A percentile compares a stretch with the other conserved stretches of the same genome.
These are phyloP conservation scores for Pentamera pediparva DNA, from an alignment of 53 echinoderm and acorn worm species.

Conservation along the genomic window DNA sequence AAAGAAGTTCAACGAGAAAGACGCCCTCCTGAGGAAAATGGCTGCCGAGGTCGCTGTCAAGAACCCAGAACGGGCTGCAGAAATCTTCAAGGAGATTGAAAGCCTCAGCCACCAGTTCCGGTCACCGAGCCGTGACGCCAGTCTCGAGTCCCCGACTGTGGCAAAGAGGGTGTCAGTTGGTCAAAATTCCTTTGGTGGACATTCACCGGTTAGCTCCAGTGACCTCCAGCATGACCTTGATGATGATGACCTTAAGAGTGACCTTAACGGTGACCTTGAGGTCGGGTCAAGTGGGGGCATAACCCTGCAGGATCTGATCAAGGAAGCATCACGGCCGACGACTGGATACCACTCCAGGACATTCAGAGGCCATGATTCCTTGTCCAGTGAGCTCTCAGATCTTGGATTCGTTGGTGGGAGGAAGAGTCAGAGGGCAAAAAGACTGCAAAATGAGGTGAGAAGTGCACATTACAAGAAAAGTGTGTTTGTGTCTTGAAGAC, in stretches of 20 bases:
- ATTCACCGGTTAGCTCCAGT: not conserved
- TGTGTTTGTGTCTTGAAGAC: too few relatives aligned
- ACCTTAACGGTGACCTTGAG: too few relatives aligned
- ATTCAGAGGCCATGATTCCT: not conserved
- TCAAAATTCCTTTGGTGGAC: too few relatives aligned
- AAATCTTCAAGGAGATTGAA: conserved; percentile 61
- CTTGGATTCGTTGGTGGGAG: too few relatives aligned
- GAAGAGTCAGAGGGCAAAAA: too few relatives aligned
- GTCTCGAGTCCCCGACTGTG: not conserved
- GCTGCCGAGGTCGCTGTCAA: conserved; percentile 53
- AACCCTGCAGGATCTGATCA: conserved; percentile 24
- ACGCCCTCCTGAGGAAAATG: conserved; percentile 60
- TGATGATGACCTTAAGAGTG: too few relatives aligned
- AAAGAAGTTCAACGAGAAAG: conserved; percentile 84
- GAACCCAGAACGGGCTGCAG: conserved; percentile 52
- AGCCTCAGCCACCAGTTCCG: conserved; percentile 22
- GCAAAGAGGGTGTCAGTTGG: not conserved
- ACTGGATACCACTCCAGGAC: not conserved
- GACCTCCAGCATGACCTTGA: not conserved
- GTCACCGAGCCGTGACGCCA: not conserved
- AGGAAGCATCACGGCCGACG: conserved; percentile 12
- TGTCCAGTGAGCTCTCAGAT: not conserved
- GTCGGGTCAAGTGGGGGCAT: not conserved
- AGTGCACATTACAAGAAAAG: too few relatives aligned
- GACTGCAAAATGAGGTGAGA: too few relatives aligned